Percentiles rank a stretch among this genome's conserved stretches.
phyloP scores from a whole-genome alignment of 2,113 vertebrate species.

The Chiloscyllium plagiosum region DNA sequence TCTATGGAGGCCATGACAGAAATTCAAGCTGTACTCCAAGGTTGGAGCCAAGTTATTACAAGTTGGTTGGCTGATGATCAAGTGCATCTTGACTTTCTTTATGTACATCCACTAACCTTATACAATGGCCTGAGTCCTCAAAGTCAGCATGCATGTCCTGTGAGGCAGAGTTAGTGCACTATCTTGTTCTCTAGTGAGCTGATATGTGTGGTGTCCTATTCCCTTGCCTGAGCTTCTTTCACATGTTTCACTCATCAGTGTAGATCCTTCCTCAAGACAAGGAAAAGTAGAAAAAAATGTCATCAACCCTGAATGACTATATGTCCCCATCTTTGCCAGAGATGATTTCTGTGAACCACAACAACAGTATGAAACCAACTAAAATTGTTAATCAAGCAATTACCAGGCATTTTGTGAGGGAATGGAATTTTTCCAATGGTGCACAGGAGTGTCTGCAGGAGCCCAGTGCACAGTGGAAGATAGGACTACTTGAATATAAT shows the following conservation, averaged over 20 bases:
- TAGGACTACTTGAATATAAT: not conserved
- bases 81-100: not conserved
- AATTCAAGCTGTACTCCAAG: not conserved
- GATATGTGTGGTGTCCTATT: not conserved
- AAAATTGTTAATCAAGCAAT: not conserved
- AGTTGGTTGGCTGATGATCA: not conserved
- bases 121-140: not conserved
- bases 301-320: too few species aligned
- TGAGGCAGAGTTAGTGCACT: not conserved
- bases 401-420: not conserved
- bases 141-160: not conserved
- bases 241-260: not conserved
- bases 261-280: not conserved
- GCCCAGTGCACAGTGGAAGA: not conserved
- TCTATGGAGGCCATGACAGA: not conserved
- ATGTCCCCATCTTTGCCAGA: not conserved
- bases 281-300: too few species aligned
- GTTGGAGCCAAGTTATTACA: not conserved
- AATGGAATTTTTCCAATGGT: not conserved
- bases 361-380: not conserved
- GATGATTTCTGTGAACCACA: not conserved
- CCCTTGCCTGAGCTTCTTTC: not conserved
- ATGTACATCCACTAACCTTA: not conserved
- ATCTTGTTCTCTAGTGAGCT: not conserved
- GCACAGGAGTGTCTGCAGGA: not conserved